Evolutionary conservation across 2,113 vertebrate genomes (phyloP), one percentile per base, ranked within the genome.

Genomic region (Bos javanicus): DNA sequence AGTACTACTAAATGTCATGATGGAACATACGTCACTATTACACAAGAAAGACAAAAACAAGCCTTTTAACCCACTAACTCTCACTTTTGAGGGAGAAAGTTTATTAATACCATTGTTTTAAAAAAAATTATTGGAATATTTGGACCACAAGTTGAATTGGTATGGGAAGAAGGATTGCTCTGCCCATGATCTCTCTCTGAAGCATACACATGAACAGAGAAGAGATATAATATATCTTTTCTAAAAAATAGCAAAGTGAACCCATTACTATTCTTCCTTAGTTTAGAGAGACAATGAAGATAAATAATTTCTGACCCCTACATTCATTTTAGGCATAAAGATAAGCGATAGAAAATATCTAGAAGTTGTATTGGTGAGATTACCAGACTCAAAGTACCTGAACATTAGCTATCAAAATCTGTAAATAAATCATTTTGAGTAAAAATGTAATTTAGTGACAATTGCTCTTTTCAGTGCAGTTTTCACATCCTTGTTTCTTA

Each of bases 401-500:
- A 43, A 48, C 10, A 19, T 28, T 6, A 84, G 12, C 0, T 80
- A 6, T 78, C 7, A 90, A 10, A 83, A 36, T 17, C 4, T 50
- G n/a, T 17, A 11, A 33, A 33, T 46, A 26, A 82, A 15, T 12
- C 28, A 7, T 60, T 62, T 46, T 10, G 6, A 0, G 8, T 67
- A 7, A 13, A 19, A 62, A 85, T 2, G 3, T 1, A 19, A 36
- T 52, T 62, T 74, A 33, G 13, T 54, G 6, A 2, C 43, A 3
- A 97, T 15, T 26, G 15, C 46, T 81, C 97, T 98, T 62, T 33
- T 94, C 21, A 97, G 19, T 14, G 96, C 94, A 10, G 7, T 16
- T 59, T 98, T 98, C 59, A 97, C 97, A 26, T 98, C 97, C 8
- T 96, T 98, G 62, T 98, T 64, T 16, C 60, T 64, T 64, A 62